Percentiles rank a stretch among this genome's conserved stretches.
These are phyloP conservation scores for Enteromius paludinosus DNA, from an alignment of 2,797 vertebrate genomes.

Conservation along the genomic window DNA sequence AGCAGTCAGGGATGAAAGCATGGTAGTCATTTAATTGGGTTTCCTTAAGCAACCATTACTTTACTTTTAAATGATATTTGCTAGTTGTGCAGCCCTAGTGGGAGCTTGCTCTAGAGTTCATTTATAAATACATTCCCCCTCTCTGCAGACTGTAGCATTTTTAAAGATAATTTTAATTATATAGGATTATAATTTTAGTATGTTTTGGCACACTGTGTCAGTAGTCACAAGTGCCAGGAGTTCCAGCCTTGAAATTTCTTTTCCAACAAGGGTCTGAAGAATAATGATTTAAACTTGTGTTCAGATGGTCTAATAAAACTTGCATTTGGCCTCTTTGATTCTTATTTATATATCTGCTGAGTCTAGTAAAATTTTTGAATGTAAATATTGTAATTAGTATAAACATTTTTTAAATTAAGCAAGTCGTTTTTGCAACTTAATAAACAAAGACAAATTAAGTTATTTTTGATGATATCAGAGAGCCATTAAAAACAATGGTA, in stretches of 20 bases:
- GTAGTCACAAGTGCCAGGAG: not conserved
- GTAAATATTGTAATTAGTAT: not conserved
- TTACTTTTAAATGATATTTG: not conserved
- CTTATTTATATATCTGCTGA: not conserved
- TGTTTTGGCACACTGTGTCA: slow-evolving; percentile 6
- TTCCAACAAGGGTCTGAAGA: not conserved
- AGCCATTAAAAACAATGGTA: too few relatives aligned
- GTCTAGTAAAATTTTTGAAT: not conserved
- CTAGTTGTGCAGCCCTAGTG: not conserved
- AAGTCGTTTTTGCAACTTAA: not conserved
- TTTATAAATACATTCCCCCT: not conserved
- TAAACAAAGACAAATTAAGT: not conserved
- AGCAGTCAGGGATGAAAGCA: not conserved
- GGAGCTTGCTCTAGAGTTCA: not conserved
- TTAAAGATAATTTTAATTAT: slow-evolving; percentile 9
- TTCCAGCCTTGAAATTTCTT: not conserved
- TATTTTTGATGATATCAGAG: too few relatives aligned
- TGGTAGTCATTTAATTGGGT: slow-evolving; percentile 15
- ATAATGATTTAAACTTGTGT: not conserved
- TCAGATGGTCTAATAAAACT: not conserved
- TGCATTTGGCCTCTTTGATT: not conserved
- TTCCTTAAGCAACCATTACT: not conserved
- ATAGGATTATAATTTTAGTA: not conserved
- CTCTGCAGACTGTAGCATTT: not conserved
- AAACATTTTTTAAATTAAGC: not conserved